Percentiles rank a stretch among this genome's conserved stretches.
Conservation (phyloP, 2,113 vertebrate genomes). For the Catagonus wagneri region DNA sequence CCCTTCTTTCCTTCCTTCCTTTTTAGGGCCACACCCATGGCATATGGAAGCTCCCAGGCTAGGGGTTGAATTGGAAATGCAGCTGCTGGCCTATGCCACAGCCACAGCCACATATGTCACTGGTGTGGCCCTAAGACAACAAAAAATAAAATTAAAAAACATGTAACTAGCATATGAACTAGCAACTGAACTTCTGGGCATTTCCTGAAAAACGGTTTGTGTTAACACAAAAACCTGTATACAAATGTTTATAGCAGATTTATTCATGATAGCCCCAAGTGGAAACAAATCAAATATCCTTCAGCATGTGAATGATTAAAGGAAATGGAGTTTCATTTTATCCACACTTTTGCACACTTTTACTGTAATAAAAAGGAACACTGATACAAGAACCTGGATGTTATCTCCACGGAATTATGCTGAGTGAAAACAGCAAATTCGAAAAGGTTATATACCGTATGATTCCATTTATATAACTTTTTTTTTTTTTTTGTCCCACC, state of each 20-base stretch:
- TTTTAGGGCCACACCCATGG: too few species aligned
- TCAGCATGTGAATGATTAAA: slow-evolving; percentile 3
- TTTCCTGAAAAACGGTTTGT: background rate
- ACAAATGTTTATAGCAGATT: slow-evolving; percentile 26
- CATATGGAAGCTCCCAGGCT: too few species aligned
- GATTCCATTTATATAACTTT: background rate
- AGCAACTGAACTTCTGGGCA: background rate
- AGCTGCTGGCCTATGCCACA: background rate
- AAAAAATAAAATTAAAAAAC: background rate
- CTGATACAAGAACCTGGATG: background rate
- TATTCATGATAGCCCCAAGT: background rate
- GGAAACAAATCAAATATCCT: background rate
- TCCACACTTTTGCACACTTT: background rate
- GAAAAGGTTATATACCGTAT: background rate
- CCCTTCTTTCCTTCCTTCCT: too few species aligned
- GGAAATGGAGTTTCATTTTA: background rate
- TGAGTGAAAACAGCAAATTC: background rate
- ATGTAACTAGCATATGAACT: background rate
- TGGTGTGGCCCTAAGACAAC: too few species aligned
- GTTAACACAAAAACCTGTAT: background rate
- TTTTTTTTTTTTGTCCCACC: too few species aligned
- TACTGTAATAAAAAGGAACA: background rate
- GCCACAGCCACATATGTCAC: too few species aligned
- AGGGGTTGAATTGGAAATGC: too few species aligned
- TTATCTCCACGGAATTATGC: background rate